phyloP scores from a whole-genome alignment of 2,797 vertebrate genomes.

The Pelobates cultripes region DNA sequence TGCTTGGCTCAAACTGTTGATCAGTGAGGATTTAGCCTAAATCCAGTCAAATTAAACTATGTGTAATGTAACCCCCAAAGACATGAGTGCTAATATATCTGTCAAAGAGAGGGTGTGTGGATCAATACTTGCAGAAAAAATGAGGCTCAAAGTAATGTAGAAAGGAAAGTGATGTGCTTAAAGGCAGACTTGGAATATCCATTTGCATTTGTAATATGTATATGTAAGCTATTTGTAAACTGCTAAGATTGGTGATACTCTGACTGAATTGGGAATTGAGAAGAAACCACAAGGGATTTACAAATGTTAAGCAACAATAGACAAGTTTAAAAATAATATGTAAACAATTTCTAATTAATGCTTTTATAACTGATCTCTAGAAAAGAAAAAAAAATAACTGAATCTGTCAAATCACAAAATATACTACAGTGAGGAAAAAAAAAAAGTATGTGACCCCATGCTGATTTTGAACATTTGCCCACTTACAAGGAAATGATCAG shows the following conservation, averaged over 20 bases:
- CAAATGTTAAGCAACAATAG: no score
- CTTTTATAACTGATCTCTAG: no score
- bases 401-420: no score
- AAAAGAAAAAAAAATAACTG: no score
- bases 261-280: no score
- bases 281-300: no score
- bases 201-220: constrained; percentile 5
- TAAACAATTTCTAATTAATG: no score
- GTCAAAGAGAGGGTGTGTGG: constrained; percentile 37
- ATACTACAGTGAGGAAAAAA: no score
- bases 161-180: constrained; percentile 14
- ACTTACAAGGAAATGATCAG: no score
- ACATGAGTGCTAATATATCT: constrained; percentile 38
- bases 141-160: constrained; percentile 27
- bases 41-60: constrained; percentile 20
- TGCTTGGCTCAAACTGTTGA: constrained; percentile 17
- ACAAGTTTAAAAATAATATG: no score
- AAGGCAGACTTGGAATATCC: constrained; percentile 17
- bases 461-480: no score
- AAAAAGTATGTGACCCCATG: no score
- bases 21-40: constrained; percentile 12
- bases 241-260: neutral
- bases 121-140: constrained; percentile 39
- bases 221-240: constrained; percentile 24
- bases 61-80: constrained; percentile 23